Base-by-base conservation (phyloP, 2,113 vertebrate genomes). In the Fukomys damarensis region DNA sequence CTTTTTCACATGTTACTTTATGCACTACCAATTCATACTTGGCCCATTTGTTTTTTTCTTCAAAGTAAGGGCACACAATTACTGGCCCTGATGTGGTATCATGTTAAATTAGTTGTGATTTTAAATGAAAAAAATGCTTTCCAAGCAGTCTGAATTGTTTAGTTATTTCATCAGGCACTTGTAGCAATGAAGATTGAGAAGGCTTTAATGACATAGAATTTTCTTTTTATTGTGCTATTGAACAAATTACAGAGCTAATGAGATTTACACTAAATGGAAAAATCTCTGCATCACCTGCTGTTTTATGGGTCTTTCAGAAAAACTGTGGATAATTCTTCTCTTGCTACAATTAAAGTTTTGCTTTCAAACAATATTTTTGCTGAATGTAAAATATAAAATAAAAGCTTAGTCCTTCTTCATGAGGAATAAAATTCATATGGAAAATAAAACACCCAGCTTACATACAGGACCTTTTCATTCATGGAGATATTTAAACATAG, bases 231-330 rank as follows among this genome's bases (percentile, higher is more conserved):
- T 98, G 87, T 89, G 89, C 65, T 97, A 86, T 84, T 95, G 97
- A 97, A 76, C 97, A 98, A 98, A 97, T 97, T 96, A 97, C 68
- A 95, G 87, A 95, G 92, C 59, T 97, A 98, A 96, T 96, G 96
- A 98, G 91, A 96, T 96, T 93, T 79, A 76, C 84, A 95, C 28
- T 92, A 96, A 95, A 79, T 46, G 4, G 82, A 90, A 95, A 77
- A 95, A 86, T 76, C 19, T 93, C 84, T 91, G 28, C 4, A 70
- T 91, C 61, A 96, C 49, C 32, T 95, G 54, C 49, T 97, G 96
- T 90, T 97, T 94, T 96, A 88, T 93, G 87, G 30, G 20, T 96
- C 83, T 94, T 79, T 43, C 93, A 74, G 24, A 41, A 35, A 35
- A 84, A 91, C 2, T 79, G 32, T 87, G 83, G 26, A 22, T 49